Percentiles rank a stretch among this genome's conserved stretches.
Conservation (phyloP, 2,888 invertebrate species). For the Pandemis corylana region DNA sequence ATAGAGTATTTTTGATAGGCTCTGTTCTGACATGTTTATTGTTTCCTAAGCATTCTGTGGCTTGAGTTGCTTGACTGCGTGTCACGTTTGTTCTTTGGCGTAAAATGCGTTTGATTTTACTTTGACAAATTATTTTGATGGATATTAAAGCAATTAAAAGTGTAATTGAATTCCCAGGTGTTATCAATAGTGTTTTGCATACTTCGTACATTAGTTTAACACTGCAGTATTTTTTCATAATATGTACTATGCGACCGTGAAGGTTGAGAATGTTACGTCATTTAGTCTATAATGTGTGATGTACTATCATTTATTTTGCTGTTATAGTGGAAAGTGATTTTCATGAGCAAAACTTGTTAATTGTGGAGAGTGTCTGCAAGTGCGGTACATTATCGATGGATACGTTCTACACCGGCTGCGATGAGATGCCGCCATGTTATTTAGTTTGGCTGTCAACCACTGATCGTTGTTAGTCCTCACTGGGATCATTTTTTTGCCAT, state of each 20-base stretch:
- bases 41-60: conserved; percentile 46
- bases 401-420: conserved; percentile 77
- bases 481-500: conserved; percentile 56
- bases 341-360: conserved; percentile 56
- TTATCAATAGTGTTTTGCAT: conserved; percentile 53
- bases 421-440: conserved; percentile 84
- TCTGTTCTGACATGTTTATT: conserved; percentile 39
- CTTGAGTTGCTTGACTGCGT: conserved; percentile 80
- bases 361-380: conserved; percentile 59
- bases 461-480: conserved; percentile 70
- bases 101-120: conserved; percentile 72
- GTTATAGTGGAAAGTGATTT: conserved; percentile 66
- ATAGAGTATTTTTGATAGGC: neutral
- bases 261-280: conserved; percentile 85
- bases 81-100: conserved; percentile 81
- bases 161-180: conserved; percentile 59
- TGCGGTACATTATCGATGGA: conserved; percentile 64
- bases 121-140: conserved; percentile 55
- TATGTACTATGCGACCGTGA: conserved; percentile 82
- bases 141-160: conserved; percentile 54
- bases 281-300: conserved; percentile 80
- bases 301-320: conserved; percentile 69
- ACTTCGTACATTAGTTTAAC: conserved; percentile 50
- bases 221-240: conserved; percentile 64
- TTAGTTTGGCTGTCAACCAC: conserved; percentile 81